A percentile compares a stretch with the other conserved stretches of the same genome.
Conservation (phyloP, 92 coral and sea anemone genomes). For the Montipora capitata region DNA sequence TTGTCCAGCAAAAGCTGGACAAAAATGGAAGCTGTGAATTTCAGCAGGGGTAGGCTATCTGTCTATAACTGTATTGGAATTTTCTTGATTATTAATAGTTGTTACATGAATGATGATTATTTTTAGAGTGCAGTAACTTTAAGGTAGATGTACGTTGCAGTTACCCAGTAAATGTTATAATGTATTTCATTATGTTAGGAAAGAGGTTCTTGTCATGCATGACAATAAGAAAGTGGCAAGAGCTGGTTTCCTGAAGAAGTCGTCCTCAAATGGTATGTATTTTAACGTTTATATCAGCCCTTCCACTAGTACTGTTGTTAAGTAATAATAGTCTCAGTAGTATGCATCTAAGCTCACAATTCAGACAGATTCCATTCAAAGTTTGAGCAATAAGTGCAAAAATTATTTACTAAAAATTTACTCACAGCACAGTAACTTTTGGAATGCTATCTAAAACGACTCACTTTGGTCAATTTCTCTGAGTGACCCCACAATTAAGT, state of each 20-base stretch:
- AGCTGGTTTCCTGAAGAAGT: conserved; percentile 18
- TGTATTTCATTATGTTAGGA: not conserved
- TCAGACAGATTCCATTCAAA: too few species aligned
- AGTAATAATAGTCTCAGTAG: conserved; percentile 25
- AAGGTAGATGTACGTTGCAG: not conserved
- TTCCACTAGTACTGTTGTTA: not conserved
- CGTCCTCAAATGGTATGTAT: conserved; percentile 15
- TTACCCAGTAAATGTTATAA: too few species aligned
- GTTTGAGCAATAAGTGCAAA: too few species aligned
- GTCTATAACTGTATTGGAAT: conserved; percentile 18
- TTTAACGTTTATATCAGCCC: conserved; percentile 19
- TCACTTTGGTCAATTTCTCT: too few species aligned
- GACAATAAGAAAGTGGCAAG: conserved; percentile 14
- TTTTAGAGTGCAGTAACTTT: not conserved
- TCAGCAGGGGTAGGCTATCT: conserved; percentile 31
- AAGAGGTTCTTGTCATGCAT: conserved; percentile 25
- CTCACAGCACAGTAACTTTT: too few species aligned
- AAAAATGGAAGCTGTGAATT: conserved; percentile 18
- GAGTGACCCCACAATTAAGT: too few species aligned
- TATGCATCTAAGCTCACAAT: not conserved
- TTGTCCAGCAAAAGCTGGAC: not conserved
- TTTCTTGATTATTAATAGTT: conserved; percentile 27
- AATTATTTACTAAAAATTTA: too few species aligned
- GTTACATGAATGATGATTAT: conserved; percentile 6
- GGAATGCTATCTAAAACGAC: too few species aligned